Conservation (phyloP, 2,113 vertebrate genomes). For the Oncorhynchus nerka region DNA sequence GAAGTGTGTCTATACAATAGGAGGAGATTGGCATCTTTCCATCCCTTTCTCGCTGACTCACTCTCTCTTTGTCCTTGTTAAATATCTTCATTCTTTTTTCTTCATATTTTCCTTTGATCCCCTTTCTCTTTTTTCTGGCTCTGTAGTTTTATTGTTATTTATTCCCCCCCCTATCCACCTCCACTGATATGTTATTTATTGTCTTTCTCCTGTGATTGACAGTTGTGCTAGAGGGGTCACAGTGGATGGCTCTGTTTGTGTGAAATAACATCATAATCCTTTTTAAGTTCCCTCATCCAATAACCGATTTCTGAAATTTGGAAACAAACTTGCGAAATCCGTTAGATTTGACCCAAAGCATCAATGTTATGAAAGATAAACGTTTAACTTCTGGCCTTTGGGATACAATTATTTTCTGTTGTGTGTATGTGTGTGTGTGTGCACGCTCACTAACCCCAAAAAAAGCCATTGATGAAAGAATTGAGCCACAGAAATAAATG, state of each 20-base stretch:
- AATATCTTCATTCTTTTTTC: neutral
- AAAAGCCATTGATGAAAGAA: too few species aligned
- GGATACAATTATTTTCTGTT: neutral
- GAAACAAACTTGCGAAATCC: neutral
- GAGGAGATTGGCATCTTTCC: neutral
- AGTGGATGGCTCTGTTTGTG: neutral
- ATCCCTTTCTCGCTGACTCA: neutral
- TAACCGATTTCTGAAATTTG: neutral
- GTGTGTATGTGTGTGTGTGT: too few species aligned
- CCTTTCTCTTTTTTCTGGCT: neutral
- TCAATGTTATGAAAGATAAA: constrained; percentile 2
- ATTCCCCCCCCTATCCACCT: neutral
- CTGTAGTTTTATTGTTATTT: neutral
- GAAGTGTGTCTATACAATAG: too few species aligned
- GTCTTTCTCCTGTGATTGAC: neutral
- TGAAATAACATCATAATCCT: neutral
- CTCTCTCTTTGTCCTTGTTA: neutral
- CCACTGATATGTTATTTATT: neutral
- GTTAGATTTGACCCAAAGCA: neutral
- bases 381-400: constrained; percentile 3
- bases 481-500: too few species aligned
- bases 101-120: neutral
- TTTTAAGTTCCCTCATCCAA: neutral
- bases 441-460: too few species aligned
- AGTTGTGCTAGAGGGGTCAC: neutral